Evolutionary conservation across 1,140 invertebrate genomes (phyloP).

Genomic region (Steinernema feltiae): DNA sequence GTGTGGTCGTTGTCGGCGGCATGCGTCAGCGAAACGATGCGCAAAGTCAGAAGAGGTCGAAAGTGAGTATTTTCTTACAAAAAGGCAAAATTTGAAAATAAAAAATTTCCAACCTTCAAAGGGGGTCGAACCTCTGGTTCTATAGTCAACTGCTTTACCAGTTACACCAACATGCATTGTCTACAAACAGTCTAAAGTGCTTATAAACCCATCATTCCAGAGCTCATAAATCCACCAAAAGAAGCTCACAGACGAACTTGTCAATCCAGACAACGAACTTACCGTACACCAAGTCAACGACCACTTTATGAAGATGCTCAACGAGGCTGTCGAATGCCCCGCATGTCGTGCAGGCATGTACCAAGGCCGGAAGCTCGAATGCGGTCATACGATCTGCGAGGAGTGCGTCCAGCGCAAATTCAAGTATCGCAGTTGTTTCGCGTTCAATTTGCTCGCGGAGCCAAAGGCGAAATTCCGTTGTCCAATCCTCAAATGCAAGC

Average conservation of each 20-base stretch:
- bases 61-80: background rate
- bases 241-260: background rate
- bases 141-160: slow-evolving; percentile 47
- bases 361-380: background rate
- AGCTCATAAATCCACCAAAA: background rate
- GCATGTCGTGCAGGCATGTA: background rate
- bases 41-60: background rate
- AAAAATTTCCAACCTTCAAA: slow-evolving; percentile 17
- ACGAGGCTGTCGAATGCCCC: background rate
- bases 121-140: slow-evolving; percentile 46
- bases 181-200: too few species aligned
- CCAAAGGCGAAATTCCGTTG: background rate
- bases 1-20: background rate
- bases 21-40: background rate
- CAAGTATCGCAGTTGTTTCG: background rate
- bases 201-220: too few species aligned
- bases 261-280: background rate
- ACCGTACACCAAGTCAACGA: background rate
- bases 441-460: background rate
- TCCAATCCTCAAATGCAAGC: background rate
- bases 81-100: too few species aligned
- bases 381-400: background rate
- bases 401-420: background rate
- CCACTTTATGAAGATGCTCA: background rate
- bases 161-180: slow-evolving; percentile 47